Conservation (phyloP, 1,140 invertebrate species). For the Zaprionus ornatus region DNA sequence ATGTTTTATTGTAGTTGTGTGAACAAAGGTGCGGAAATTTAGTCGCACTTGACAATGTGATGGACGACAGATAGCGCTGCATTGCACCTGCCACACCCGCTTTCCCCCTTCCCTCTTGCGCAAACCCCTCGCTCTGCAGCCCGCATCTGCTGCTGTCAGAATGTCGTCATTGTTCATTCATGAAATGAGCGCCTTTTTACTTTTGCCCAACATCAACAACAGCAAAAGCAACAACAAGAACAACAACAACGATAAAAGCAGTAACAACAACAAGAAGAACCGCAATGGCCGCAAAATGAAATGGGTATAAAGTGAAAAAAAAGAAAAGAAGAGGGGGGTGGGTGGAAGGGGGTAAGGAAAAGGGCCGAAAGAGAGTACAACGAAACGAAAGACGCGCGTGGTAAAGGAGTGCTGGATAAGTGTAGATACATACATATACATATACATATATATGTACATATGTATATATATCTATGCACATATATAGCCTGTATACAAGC, state of each 20-base stretch:
- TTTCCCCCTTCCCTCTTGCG: not conserved
- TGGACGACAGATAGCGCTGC: constrained; percentile 70
- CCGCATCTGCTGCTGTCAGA: constrained; percentile 60
- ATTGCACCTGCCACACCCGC: constrained; percentile 22
- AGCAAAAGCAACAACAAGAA: constrained; percentile 12
- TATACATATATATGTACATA: constrained; percentile 7
- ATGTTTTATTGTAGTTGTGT: constrained; percentile 7
- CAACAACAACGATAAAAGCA: constrained; percentile 28
- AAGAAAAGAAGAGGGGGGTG: constrained; percentile 33
- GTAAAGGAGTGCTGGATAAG: constrained; percentile 50
- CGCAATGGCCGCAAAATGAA: constrained; percentile 70
- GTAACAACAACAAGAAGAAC: constrained; percentile 35
- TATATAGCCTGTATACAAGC: not conserved
- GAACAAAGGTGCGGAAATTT: constrained; percentile 59
- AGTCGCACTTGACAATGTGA: constrained; percentile 71
- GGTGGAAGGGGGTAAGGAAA: constrained; percentile 5
- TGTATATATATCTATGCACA: constrained; percentile 13
- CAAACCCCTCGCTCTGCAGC: not conserved
- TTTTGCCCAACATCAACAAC: constrained; percentile 47
- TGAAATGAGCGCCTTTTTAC: constrained; percentile 77
- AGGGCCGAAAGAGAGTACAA: constrained; percentile 7
- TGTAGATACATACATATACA: constrained; percentile 4
- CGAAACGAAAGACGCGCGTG: constrained; percentile 42
- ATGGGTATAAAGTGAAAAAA: constrained; percentile 39
- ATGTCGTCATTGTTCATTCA: constrained; percentile 82